Conservation (phyloP, 2,113 vertebrate species). For the Antidorcas marsupialis region DNA sequence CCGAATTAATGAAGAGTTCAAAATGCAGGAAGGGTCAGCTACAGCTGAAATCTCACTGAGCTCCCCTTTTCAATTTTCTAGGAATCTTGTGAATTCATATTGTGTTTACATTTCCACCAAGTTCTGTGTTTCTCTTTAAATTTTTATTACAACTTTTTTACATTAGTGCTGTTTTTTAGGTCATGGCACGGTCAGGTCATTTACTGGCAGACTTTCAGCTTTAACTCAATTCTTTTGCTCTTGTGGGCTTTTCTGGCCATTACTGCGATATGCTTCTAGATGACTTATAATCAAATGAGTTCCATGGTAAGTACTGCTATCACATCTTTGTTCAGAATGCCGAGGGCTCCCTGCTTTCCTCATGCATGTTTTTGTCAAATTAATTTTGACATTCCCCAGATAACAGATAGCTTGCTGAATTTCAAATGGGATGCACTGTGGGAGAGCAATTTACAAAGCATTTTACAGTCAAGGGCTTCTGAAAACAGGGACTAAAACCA, state of each 20-base stretch:
- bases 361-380: conserved; percentile 46
- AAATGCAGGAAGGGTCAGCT: background rate
- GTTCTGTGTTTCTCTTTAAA: conserved; percentile 32
- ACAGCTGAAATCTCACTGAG: background rate
- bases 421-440: background rate
- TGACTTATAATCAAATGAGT: background rate
- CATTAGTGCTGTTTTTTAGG: background rate
- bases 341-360: conserved; percentile 35
- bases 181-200: background rate
- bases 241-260: background rate
- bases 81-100: background rate
- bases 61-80: background rate
- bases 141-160: conserved; percentile 35
- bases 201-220: background rate
- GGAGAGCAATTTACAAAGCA: background rate
- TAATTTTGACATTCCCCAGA: conserved; percentile 42
- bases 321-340: background rate
- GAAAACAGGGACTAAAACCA: background rate
- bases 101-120: background rate
- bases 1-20: conserved; percentile 8
- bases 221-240: conserved; percentile 38
- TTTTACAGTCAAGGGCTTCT: conserved; percentile 30
- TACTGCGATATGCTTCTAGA: background rate
- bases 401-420: conserved; percentile 33
- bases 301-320: background rate